Base-by-base conservation (phyloP, 2,797 vertebrate genomes). In the Gouania willdenowi region DNA sequence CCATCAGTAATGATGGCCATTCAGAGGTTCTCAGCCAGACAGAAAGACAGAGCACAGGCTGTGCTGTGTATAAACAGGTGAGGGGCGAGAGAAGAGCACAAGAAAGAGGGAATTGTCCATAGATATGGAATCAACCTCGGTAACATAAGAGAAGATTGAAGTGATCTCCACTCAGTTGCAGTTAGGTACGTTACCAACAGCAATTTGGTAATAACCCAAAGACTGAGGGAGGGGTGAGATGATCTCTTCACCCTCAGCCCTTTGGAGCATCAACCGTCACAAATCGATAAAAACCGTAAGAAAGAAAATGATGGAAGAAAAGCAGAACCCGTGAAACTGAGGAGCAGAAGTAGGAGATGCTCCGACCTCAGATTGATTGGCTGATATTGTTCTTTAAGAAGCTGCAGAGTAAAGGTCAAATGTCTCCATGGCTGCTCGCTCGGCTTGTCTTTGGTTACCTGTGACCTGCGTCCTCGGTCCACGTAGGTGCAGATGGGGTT, bases 401-500 rank as follows among this genome's bases (percentile, higher is more conserved):
- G 36, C 1, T 9, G 19, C 19, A 44, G 55, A 32, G 28, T 16
- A 54, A 38, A 66, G 79, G 67, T 81, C 76, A 75, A 34, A 26
- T 55, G 71, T 71, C 75, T 59, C 59, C 42, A 50, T 1, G 58
- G 63, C 26, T 36, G 50, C 40, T 31, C n/a, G 50, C 40, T 31
- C n/a, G 8, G 35, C 25, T 10, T 24, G 36, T 78, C 62, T 82
- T 66, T 46, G 65, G 72, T 90, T 90, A 98, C 97, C 96, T 98
- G 94, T 49, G 96, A 92, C 59, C 93, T 92, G 59, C 94, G 94
- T 77, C 96, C 95, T 0, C 95, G 88, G 84, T 98, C 96, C 80
- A 98, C 88, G 0, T 94, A 99, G 66, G 93, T 90, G 77, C 97
- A 99, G 87, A 99, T 86, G 58, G 97, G 97, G 78, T 99, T 98